Evolutionary conservation across 2,113 vertebrate genomes (phyloP), one percentile per base, ranked within the genome.

Genomic region (Rhodinocichla rosea): DNA sequence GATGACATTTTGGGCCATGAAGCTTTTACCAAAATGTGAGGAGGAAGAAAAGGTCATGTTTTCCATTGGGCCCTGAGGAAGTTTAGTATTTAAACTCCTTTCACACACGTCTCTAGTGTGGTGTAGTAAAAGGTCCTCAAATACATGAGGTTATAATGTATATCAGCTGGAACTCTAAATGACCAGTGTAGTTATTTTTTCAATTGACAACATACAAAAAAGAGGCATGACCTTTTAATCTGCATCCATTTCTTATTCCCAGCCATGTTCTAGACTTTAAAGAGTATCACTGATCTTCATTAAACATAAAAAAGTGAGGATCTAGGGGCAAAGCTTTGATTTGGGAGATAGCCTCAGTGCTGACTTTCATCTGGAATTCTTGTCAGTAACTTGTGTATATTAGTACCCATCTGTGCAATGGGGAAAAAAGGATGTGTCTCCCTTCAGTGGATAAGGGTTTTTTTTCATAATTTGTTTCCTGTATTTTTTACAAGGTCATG

Each of bases 261-360:
- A 95, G 82, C 85, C 78, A 57, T 67, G 49, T 90, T 96, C 87
- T 93, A 85, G 80, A 57, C 77, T 89, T 78, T 14, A 89, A 89
- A 82, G 44, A 33, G 33, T 42, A 49, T 62, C 47, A 24, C 5
- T 81, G 55, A 22, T 81, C 32, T 86, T 94, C 39, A 27, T 50
- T 79, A 63, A 94, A 64, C 3, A 2, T 50, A 40, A 77, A 44
- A 59, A 80, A 50, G 16, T 30, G 49, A 95, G 71, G 80, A 55
- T 94, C 59, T 73, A 75, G 68, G 32, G 86, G 45, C 83, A 90
- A 49, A 87, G 11, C 39, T 59, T 87, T 95, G 74, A 50, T 88
- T 70, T 79, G 35, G 56, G 50, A 89, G 64, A 49, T 87, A 77
- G 14, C 68, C 44, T 55, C 35, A 92, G 87, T 73, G 78, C 57